Base-by-base conservation (phyloP, 2,888 invertebrate species). In the Latrodectus elegans region DNA sequence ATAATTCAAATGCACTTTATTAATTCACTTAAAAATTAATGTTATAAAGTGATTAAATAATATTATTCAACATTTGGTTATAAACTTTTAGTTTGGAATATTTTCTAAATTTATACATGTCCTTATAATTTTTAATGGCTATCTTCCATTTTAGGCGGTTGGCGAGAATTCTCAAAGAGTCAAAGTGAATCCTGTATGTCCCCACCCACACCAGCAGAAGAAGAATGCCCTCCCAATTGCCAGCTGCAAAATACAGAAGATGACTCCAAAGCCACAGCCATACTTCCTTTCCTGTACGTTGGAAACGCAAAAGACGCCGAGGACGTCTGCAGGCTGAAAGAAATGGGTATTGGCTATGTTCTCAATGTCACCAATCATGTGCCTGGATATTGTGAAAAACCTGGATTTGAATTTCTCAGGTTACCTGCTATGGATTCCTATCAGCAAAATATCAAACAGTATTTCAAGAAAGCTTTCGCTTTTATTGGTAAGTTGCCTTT, bases 391-490 rank as follows among this genome's bases (percentile, higher is more conserved):
- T 95, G 95, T 92, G 94, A 95, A 92, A 93, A 94, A 89, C 93
- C 94, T 90, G 95, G 95, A 88, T 94, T 90, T 88, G 79, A 86
- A 22, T 96, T 96, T 92, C 95, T 95, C 92, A 95, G 96, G 92
- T 95, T 96, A 92, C 96, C 96, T 85, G 96, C 96, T 90, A 94
- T 95, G 89, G 96, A 96, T 93, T 96, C 95, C 90, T 95, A 95
- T 76, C 95, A 95, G 91, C 96, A 96, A 92, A 96, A 96, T 93
- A 95, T 96, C 89, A 95, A 95, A 91, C 96, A 96, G 93, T 96
- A 96, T 94, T 96, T 96, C 93, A 95, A 96, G 92, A 96, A 96
- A 92, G 96, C 96, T 91, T 96, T 95, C 92, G 95, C 95, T 91
- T 96, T 96, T 92, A 96, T 96, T 91, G 96, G 96, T 96, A 93